These are phyloP conservation scores for Rhinopomastus cyanomelas DNA, from an alignment of 2,113 vertebrate genomes.

Conservation along the genomic window DNA sequence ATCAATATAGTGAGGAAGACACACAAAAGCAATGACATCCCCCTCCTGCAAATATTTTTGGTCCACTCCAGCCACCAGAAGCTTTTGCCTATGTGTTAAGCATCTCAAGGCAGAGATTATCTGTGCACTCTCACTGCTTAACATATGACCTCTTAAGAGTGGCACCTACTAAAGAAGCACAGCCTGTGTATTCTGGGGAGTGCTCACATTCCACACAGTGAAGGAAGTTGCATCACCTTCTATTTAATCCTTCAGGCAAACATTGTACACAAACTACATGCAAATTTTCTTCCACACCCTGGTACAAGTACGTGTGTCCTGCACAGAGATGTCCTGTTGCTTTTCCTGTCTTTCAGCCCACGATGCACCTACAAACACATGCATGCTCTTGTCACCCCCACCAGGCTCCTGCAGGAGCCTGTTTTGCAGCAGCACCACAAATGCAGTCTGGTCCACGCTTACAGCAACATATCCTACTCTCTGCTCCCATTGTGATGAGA, in stretches of 20 bases:
- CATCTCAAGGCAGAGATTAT: background rate
- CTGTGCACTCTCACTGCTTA: background rate
- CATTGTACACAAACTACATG: background rate
- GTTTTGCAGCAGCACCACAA: background rate
- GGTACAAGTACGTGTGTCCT: background rate
- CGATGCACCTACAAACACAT: background rate
- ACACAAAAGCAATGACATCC: background rate
- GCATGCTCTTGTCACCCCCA: accelerated
- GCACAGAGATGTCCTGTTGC: background rate
- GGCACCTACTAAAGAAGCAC: background rate
- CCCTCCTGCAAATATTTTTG: background rate
- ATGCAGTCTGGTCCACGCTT: background rate
- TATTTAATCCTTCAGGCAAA: background rate
- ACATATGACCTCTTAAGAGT: background rate
- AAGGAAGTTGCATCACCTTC: background rate
- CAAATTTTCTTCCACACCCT: background rate
- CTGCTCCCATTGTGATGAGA: background rate
- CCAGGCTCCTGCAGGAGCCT: background rate
- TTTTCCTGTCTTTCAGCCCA: background rate
- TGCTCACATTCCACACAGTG: background rate
- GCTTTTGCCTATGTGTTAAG: background rate
- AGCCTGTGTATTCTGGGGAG: background rate
- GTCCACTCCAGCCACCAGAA: background rate
- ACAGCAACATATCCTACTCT: accelerated
- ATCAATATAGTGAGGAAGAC: background rate